Evolutionary conservation across 2,888 invertebrate species (phyloP), one percentile per base, ranked within the genome.

Genomic region (Cataglyphis livida): DNA sequence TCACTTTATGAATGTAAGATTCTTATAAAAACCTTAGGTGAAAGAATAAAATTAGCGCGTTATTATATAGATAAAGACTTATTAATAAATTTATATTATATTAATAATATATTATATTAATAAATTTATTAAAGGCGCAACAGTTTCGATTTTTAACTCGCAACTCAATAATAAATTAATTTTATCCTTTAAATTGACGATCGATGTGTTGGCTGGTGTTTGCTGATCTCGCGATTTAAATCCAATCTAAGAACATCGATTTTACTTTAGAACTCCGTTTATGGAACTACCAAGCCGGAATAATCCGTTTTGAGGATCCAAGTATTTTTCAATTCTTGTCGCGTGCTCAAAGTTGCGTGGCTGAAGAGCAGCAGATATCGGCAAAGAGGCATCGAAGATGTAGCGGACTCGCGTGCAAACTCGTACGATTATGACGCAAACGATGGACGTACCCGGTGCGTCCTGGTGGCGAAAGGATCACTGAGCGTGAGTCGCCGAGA

Each of bases 391-490:
- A 15, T 48, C 21, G 66, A 82, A 61, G 41, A 68, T 41, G 38
- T 62, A 62, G 38, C 7, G 41, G 73, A 57, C 35, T 25, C 15
- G 44, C 35, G 15, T 10, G 10, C 15, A 12, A 65, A 51, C 44
- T 25, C 48, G 44, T 21, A 21, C 64, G 48, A 28, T 32, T n/a
- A 59, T 18, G 82, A 86, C 74, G 88, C 81, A 87, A 82, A 82
- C 82, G 87, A 86, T 75, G 82, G 86, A 83, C 79, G 85, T 81
- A 76, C 59, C 64, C 75, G 35, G 35, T 35, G 85, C 85, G 85
- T 85, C 83, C 83, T 76, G 87, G 85, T 32, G 78, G 78, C 78
- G 78, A 66, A 71, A 62, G 76, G 82, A 84, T 85, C 62, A 89
- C 70, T 83, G 87, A 86, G 51, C n/a, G 84, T 86, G 76, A 71